phyloP scores from a whole-genome alignment of 2,113 vertebrate species.

The Papio anubis region DNA sequence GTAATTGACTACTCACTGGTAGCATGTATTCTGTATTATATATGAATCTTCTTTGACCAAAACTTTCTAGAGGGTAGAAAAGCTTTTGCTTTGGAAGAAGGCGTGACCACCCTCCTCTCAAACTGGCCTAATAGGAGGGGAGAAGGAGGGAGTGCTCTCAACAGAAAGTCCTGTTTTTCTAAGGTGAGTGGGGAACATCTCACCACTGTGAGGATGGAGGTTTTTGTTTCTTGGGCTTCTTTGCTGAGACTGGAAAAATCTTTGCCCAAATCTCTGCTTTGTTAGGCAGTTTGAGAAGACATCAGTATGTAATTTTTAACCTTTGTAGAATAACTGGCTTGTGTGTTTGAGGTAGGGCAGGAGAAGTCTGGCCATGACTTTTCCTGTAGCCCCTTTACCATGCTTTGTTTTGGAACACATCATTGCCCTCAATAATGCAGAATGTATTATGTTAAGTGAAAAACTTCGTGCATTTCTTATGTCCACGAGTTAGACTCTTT shows the following conservation, averaged over 20 bases:
- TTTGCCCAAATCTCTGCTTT: neutral
- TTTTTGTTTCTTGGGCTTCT: neutral
- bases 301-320: neutral
- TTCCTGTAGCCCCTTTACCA: neutral
- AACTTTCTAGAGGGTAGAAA: neutral
- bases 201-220: neutral
- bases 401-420: neutral
- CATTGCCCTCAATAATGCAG: neutral
- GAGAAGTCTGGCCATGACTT: neutral
- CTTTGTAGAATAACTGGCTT: neutral
- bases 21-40: neutral
- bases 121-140: neutral
- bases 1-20: neutral
- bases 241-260: neutral
- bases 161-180: neutral
- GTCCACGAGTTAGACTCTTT: neutral
- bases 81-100: neutral
- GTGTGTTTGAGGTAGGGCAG: neutral
- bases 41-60: neutral
- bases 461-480: neutral
- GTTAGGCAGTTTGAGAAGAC: neutral
- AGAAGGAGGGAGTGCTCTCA: neutral
- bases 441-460: neutral
- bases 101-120: neutral
- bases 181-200: neutral